Conservation (phyloP, 2,113 vertebrate species). For the Zosterops japonicus region DNA sequence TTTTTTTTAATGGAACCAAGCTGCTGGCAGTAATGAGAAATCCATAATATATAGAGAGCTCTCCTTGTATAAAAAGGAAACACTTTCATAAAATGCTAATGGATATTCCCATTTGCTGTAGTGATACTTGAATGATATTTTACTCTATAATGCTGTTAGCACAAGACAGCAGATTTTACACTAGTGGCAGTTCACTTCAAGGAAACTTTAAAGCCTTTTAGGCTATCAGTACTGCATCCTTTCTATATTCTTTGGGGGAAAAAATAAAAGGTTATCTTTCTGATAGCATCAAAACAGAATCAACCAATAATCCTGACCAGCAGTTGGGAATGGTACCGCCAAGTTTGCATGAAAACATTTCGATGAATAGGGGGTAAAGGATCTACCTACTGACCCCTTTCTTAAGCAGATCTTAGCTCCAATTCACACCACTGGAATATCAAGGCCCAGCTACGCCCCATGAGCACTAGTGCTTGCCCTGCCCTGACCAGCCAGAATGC, state of each 20-base stretch:
- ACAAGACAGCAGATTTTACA: neutral
- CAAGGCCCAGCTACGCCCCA: fast-evolving
- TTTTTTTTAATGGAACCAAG: conserved; percentile 3
- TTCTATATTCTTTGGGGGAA: neutral
- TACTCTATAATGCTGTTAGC: neutral
- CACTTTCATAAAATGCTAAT: neutral
- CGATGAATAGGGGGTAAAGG: neutral
- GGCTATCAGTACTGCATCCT: neutral
- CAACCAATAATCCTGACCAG: neutral
- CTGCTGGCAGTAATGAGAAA: neutral
- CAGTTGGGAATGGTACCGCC: neutral
- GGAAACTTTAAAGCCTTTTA: neutral
- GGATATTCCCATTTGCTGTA: neutral
- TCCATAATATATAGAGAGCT: neutral
- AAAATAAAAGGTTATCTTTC: neutral
- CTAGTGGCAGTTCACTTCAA: neutral
- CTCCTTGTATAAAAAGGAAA: neutral
- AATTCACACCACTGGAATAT: fast-evolving
- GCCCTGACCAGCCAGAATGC: neutral
- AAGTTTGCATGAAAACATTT: neutral
- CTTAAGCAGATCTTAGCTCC: neutral
- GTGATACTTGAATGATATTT: neutral
- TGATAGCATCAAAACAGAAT: neutral
- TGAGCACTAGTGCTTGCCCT: neutral
- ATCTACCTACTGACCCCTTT: fast-evolving